Base-by-base conservation (phyloP, 2,113 vertebrate species). In the Platysternon megacephalum region DNA sequence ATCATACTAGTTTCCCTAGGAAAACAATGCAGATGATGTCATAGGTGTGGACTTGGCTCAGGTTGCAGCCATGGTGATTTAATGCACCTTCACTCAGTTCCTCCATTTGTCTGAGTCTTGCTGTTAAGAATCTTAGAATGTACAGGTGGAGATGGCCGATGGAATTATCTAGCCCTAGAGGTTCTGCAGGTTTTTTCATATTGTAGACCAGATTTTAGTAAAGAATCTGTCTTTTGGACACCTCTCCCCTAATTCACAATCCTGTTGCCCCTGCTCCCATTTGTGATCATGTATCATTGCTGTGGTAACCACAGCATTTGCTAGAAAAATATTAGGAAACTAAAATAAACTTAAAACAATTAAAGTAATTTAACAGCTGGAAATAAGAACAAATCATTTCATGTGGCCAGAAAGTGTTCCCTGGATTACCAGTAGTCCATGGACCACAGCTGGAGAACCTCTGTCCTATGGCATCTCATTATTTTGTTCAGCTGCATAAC, bases 401-500 rank as follows among this genome's bases (percentile, higher is more conserved):
- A 13, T n/a, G 19, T 74, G 14, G 55, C 79, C n/a, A 5, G 44
- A 48, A 93, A 68, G 28, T 10, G 12, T 61, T 79, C 46, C 82
- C 84, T 74, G 32, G 65, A 39, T 39, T n/a, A 72, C 16, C 61
- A 68, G 16, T n/a, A 68, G 61, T 68, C 8, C 61, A n/a, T 17
- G 58, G 35, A 42, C 72, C 35, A 84, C 46, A 87, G 74, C 86
- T 95, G 51, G 11, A 21, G 35, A 91, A 53, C 88, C 85, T 81
- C 68, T 94, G 49, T 72, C 39, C 87, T 55, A 28, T 6, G 76
- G 78, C 55, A 81, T 28, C 8, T 85, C 35, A 48, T 76, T 82
- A 46, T 72, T 79, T 91, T 28, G 11, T 3, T 49, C 84, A 82
- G 78, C 82, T 51, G 1, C 2, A 3, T 88, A 91, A 76, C n/a